A percentile compares a stretch with the other conserved stretches of the same genome.
These are phyloP conservation scores for Drosophila putrida DNA, from an alignment of 2,888 invertebrate species.

Conservation along the genomic window DNA sequence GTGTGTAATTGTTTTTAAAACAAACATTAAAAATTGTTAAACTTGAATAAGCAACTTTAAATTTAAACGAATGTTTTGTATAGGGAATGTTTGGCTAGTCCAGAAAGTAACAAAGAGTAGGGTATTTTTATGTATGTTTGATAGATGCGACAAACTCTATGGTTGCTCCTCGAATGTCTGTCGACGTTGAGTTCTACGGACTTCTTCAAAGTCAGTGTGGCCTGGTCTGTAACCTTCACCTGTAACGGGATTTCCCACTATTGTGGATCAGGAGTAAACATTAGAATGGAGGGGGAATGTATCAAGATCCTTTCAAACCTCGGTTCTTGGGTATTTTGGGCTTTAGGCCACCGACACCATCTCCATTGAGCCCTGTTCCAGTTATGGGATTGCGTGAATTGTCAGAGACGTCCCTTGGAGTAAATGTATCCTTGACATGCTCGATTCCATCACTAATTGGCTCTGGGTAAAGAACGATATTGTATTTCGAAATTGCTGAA, in stretches of 20 bases:
- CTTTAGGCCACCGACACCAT: slow-evolving; percentile 51
- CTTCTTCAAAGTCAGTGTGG: slow-evolving; percentile 25
- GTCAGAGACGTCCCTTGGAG: not conserved
- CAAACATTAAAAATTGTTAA: not conserved
- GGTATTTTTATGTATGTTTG: not conserved
- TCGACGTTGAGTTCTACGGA: slow-evolving; percentile 13
- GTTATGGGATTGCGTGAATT: slow-evolving; percentile 46
- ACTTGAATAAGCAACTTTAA: not conserved
- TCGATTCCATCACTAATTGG: not conserved
- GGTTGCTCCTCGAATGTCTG: slow-evolving; percentile 2
- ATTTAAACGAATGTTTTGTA: slow-evolving; percentile 1
- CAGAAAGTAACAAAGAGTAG: not conserved
- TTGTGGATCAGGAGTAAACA: not conserved
- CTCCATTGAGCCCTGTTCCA: slow-evolving; percentile 48
- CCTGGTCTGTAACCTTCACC: slow-evolving; percentile 44
- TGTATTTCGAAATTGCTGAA: too few relatives aligned
- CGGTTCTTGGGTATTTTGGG: slow-evolving; percentile 41
- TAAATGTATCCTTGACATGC: not conserved
- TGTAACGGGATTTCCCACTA: slow-evolving; percentile 49
- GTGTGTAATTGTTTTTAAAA: slow-evolving; percentile 2
- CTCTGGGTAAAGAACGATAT: not conserved
- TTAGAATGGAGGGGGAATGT: not conserved
- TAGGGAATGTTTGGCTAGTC: not conserved
- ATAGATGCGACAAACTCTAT: not conserved
- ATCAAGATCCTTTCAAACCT: slow-evolving; percentile 10